Evolutionary conservation across 30 jellyfish, hydroid and myxozoan genomes (phyloP), one percentile per base, ranked within the genome.

Genomic region (Aurelia sp.): DNA sequence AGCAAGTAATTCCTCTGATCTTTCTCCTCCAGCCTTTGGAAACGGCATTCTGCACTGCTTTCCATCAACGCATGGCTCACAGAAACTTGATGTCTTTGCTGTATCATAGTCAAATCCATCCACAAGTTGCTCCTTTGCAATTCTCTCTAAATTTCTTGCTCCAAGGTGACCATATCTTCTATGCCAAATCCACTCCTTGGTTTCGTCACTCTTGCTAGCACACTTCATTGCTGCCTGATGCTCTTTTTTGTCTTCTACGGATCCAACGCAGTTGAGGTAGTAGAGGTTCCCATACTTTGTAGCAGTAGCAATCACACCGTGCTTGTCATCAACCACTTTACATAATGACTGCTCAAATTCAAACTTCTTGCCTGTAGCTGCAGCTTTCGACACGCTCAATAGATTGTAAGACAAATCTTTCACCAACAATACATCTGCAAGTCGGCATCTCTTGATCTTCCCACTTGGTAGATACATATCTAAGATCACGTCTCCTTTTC

Each of bases 131-230:
- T 65, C 58, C 40, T 81, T 67, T 33, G 16, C 50, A 12, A 81
- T 17, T 58, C 17, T 12, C 35, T 52, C 35, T 40, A 81, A 55
- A 52, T 67, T 61, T 20, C 50, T 20, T 8, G 21, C 24, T 8
- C 85, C 85, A 17, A 85, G 63, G 57, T 89, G 91, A n/a, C 97
- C 90, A 55, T 52, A 89, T 20, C 91, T 31, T 69, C 74, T 64
- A 52, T 82, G 97, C 91, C 74, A 63, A 19, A 63, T 63, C 20
- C 74, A 12, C 74, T 63, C 74, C 19, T 63, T 63, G 27, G 74
- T n/a, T n/a, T 63, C 74, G 19, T 63, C 74, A 63, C 74, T 63
- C 74, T 63, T 19, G 27, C 19, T 19, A 1, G 27, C 27, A 12
- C 74, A 63, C 27, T 12, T 12, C 74, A 27, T 27, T 27, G 33